phyloP scores from a whole-genome alignment of 2,888 invertebrate genomes.

The Papilio protenor region DNA sequence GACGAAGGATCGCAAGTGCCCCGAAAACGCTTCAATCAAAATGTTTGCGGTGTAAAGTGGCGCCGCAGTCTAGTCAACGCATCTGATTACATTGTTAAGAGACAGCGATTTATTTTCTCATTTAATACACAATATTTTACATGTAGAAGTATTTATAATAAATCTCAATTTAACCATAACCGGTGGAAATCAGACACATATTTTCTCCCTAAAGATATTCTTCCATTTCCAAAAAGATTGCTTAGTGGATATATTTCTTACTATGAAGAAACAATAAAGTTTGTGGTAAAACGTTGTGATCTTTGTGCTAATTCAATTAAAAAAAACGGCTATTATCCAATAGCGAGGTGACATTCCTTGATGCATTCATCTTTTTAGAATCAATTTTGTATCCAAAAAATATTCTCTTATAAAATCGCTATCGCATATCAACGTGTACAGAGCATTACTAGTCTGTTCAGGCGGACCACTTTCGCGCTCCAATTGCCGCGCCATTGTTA shows the following conservation, averaged over 20 bases:
- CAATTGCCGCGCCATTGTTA: constrained; percentile 46
- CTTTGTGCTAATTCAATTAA: too few relatives aligned
- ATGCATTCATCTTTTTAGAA: neutral
- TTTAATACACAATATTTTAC: neutral
- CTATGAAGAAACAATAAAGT: too few relatives aligned
- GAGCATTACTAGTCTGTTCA: constrained; percentile 28
- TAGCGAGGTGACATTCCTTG: neutral
- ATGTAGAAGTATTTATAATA: too few relatives aligned
- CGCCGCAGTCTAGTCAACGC: constrained; percentile 27
- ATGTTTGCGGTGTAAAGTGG: constrained; percentile 44
- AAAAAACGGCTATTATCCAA: too few relatives aligned
- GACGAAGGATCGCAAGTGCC: constrained; percentile 31
- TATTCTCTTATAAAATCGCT: neutral
- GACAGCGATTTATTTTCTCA: neutral
- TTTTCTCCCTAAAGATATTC: neutral
- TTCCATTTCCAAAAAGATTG: too few relatives aligned
- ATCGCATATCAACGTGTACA: constrained; percentile 9
- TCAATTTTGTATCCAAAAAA: neutral
- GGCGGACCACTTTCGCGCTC: constrained; percentile 46
- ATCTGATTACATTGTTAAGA: neutral
- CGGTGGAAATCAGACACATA: neutral
- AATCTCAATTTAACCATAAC: neutral
- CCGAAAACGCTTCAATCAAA: constrained; percentile 44
- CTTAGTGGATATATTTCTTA: too few relatives aligned
- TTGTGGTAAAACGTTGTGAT: too few relatives aligned